Conservation (phyloP, 1,140 invertebrate genomes). For the Bombus breviceps region DNA sequence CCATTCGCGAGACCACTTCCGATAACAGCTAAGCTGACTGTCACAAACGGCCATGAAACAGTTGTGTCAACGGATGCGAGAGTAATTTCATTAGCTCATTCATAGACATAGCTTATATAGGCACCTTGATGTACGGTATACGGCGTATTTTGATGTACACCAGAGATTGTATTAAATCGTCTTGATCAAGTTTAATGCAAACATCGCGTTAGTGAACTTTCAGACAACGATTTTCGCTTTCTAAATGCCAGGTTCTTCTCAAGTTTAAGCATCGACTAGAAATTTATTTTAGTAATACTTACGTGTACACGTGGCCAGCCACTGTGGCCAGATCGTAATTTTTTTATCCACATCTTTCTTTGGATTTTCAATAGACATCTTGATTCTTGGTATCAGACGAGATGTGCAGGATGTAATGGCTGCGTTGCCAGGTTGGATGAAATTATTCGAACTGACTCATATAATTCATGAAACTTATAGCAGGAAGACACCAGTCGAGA, state of each 20-base stretch:
- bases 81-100: conserved; percentile 52
- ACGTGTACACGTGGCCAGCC: conserved; percentile 66
- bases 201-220: background rate
- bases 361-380: conserved; percentile 42
- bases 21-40: conserved; percentile 76
- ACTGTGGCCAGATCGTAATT: conserved; percentile 70
- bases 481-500: conserved; percentile 29
- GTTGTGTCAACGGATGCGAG: conserved; percentile 51
- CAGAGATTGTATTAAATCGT: conserved; percentile 10
- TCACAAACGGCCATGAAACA: conserved; percentile 54
- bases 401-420: background rate
- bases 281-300: conserved; percentile 33
- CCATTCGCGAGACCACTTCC: conserved; percentile 76
- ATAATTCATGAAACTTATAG: conserved; percentile 27
- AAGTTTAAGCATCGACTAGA: background rate
- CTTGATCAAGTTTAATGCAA: conserved; percentile 20
- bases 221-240: background rate
- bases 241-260: background rate
- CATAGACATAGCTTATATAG: conserved; percentile 25
- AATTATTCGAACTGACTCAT: conserved; percentile 35
- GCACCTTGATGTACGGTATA: background rate
- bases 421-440: conserved; percentile 13
- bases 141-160: background rate
- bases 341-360: conserved; percentile 1
- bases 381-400: background rate